Base-by-base conservation (phyloP, 2,113 vertebrate species). In the Tor tambroides region DNA sequence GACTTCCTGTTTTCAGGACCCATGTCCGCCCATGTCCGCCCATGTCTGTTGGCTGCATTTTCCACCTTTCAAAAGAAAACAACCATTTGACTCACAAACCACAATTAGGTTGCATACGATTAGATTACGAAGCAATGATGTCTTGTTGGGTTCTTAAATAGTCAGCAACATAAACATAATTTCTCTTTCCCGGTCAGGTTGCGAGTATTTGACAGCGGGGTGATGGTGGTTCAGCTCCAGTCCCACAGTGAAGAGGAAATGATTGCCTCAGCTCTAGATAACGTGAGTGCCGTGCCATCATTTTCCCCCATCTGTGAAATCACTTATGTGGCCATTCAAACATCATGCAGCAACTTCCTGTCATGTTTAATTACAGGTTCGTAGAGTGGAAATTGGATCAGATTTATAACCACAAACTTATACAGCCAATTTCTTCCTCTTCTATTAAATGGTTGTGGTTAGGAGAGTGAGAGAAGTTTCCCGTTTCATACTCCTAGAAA, bases 211-310 rank as follows among this genome's bases (percentile, higher is more conserved):
- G 98, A 99, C 93, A 99, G 98, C 12, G 98, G 98, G 0, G 97
- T 99, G 87, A 99, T 99, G 98, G 98, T 99, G 87, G 97, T 99
- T 91, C 98, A 99, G 91, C 96, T 99, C 61, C 97, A 98, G 92
- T 99, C 98, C 85, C 98, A 99, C 93, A 99, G 96, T 0, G 98
- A 99, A 92, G 98, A 99, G 93, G 98, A 99, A 94, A 99, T 99
- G 97, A 97, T 99, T 80, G 96, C 98, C 91, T 96, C 97, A 77
- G 97, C 98, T 76, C 91, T 99, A 91, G 97, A 99, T 92, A 98
- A 95, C 65, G 98, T 99, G 94, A 92, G 94, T 90, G 30, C 83
- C 19, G 30, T 59, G 84, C 81, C 49, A 41, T 80, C 80, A 81
- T 89, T 30, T 87, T 71, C 30, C n/a, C 59, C 59, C 65, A 74